Base-by-base conservation (phyloP, 2,797 vertebrate genomes). In the Catharus ustulatus region DNA sequence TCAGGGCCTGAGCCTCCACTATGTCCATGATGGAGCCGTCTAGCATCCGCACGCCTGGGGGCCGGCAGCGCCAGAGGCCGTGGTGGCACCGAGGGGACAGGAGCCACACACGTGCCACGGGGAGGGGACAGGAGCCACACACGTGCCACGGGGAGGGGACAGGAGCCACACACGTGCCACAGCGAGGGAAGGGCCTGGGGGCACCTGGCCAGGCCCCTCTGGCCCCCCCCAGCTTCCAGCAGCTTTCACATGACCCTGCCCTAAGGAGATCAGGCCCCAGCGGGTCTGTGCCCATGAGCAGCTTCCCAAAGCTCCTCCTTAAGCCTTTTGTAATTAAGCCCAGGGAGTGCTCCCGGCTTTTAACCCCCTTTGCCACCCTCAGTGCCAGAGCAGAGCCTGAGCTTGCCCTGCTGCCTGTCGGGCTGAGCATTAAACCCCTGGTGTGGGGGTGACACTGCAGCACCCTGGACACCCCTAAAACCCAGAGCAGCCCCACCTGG, bases 1-100 rank as follows among this genome's bases (percentile, higher is more conserved):
- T 98, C 92, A 99, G 97, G 3, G 99, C 98, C 96, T 98, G 98
- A 17, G 99, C 99, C 94, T 99, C 99, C 36, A 99, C 97, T 5
- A 99, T 27, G 48, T 99, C 99, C 0, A 97, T 99, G 94, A 99
- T 97, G 82, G 98, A 93, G 2, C 99, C 99, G 2, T 99, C 99
- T 95, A 99, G 97, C 99, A 99, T 99, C 67, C 99, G 97, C 76
- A 99, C 98, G 0, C 55, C 55, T 58, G 55, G 5, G 55, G 55
- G 23, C 55, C 11, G 22, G 55, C 55, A 24, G 46, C 22, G 46
- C 22, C 46, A 48, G 23, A 24, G 46, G 23, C 10, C 5, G n/a
- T 6, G 11, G 8, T 2, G 4, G 75, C 74, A 21, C 32, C 2
- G 6, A 21, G 49, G 59, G 49, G 34, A 46, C 38, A 40, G 42